Conservation (phyloP, 2,797 vertebrate genomes). For the Smutsia gigantea region DNA sequence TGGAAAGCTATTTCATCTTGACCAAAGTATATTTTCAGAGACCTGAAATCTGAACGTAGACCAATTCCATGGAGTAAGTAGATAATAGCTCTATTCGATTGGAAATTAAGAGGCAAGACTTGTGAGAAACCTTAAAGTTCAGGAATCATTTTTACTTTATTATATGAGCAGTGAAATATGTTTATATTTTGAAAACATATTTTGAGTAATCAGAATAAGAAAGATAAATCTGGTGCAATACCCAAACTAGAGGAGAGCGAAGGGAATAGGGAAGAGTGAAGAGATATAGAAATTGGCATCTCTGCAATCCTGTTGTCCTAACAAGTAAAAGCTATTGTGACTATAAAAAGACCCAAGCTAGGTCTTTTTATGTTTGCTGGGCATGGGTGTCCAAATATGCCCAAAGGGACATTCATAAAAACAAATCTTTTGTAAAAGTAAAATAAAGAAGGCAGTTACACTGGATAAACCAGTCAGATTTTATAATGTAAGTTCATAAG, state of each 20-base stretch:
- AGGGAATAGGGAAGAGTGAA: background rate
- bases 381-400: background rate
- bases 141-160: background rate
- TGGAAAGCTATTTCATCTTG: background rate
- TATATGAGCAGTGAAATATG: background rate
- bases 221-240: background rate
- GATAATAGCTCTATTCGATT: slow-evolving; percentile 1
- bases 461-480: background rate
- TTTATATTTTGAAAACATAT: background rate
- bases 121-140: background rate
- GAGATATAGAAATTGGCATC: background rate
- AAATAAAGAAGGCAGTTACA: background rate
- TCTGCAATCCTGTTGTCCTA: background rate
- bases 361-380: background rate
- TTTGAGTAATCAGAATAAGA: background rate
- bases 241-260: accelerated
- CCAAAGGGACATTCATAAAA: background rate
- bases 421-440: background rate
- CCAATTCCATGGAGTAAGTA: background rate
- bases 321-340: background rate
- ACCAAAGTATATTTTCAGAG: slow-evolving; percentile 43
- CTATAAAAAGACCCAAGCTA: background rate
- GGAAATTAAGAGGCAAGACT: background rate
- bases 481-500: background rate
- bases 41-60: slow-evolving; percentile 17